Base-by-base conservation (phyloP, 2,797 vertebrate species). In the Myotis findleyi region DNA sequence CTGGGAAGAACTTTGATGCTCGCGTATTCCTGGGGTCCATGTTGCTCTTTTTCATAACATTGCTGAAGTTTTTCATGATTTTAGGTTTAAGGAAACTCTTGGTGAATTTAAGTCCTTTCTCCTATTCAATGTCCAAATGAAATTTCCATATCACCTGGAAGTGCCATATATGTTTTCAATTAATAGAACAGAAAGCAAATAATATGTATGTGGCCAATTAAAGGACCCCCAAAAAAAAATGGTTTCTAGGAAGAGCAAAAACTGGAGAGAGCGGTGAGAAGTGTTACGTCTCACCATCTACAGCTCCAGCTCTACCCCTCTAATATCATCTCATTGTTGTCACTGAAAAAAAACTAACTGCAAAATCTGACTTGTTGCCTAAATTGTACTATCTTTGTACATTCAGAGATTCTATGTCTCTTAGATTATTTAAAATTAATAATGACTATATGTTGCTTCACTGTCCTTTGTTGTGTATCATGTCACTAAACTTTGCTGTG, bases 341-440 rank as follows among this genome's bases (percentile, higher is more conserved):
- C 44, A 69, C 38, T 64, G 8, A 36, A 82, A 71, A 72, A 62
- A 76, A 3, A 68, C 57, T 64, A 89, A 64, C 14, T 64, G 10
- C 21, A 69, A 90, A 93, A 64, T 38, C 53, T 17, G 49, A 94
- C 21, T 57, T 66, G 62, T 62, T 83, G 53, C 16, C n/a, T 64
- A 87, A 68, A 57, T 16, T 33, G 27, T 41, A 44, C 36, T 94
- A 27, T 84, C 72, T 85, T 89, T 85, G 30, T 86, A 94, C 94
- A 81, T 87, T 95, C 47, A 87, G 85, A 91, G 10, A 72, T 49
- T 62, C 18, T 44, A 72, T 18, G 25, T 33, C 62, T 86, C 27
- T 85, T 85, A 86, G 47, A 64, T 68, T 9, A 30, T 47, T 85
- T 95, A 89, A 73, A 85, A 66, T 62, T 79, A 91, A 73, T 33